These are phyloP conservation scores for Drosophila persimilis DNA, from an alignment of 1,140 invertebrate genomes.

Conservation along the genomic window DNA sequence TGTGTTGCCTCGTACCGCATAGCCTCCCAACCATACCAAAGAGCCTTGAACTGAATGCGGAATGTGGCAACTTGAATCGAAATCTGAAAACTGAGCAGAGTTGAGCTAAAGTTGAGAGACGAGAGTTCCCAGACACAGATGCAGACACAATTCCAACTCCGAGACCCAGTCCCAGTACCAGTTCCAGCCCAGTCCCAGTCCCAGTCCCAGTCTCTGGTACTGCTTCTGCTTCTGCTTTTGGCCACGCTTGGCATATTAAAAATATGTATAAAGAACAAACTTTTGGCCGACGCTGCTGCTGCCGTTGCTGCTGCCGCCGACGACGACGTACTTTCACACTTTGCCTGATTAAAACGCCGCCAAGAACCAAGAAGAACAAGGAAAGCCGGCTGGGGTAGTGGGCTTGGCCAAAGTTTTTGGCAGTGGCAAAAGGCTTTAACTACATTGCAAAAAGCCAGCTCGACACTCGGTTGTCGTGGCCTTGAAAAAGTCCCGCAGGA, in stretches of 20 bases:
- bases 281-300: constrained; percentile 13
- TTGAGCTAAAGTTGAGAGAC: constrained; percentile 35
- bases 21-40: neutral
- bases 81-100: constrained; percentile 8
- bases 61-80: constrained; percentile 13
- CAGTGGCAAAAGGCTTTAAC: constrained; percentile 71
- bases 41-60: constrained; percentile 16
- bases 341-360: constrained; percentile 58
- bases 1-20: neutral
- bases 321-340: constrained; percentile 53
- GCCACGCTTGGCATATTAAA: constrained; percentile 54
- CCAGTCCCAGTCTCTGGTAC: neutral
- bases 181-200: constrained; percentile 3
- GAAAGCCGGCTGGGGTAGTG: neutral
- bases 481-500: constrained; percentile 66
- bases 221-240: constrained; percentile 11
- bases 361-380: constrained; percentile 10
- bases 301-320: neutral
- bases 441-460: constrained; percentile 70
- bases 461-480: constrained; percentile 49
- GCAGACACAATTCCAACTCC: constrained; percentile 42
- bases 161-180: constrained; percentile 16
- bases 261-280: constrained; percentile 56
- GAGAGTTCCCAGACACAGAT: constrained; percentile 51
- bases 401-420: constrained; percentile 54